These are phyloP conservation scores for Argyrosomus regius DNA, from an alignment of 2,797 vertebrate species.

Conservation along the genomic window DNA sequence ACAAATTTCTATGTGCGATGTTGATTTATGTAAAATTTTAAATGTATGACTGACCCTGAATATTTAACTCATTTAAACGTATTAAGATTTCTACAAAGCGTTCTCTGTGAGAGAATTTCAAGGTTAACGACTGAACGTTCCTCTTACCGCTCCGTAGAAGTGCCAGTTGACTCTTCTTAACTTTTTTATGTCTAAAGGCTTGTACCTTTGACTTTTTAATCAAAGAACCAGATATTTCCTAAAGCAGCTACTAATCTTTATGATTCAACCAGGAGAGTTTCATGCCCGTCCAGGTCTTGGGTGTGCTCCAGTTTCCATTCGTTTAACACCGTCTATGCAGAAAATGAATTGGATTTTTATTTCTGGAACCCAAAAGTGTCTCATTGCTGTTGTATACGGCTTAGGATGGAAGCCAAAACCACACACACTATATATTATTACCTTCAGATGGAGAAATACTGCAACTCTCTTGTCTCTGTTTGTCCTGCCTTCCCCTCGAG, in stretches of 20 bases:
- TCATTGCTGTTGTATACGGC: background rate
- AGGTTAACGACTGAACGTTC: background rate
- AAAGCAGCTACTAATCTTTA: background rate
- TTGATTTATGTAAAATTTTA: no score
- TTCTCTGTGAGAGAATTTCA: background rate
- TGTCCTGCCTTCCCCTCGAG: background rate
- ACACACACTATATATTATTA: background rate
- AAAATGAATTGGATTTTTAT: background rate
- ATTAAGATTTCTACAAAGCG: background rate
- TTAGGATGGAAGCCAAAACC: background rate
- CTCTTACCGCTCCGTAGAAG: background rate
- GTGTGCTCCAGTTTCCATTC: background rate
- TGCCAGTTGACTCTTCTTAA: background rate
- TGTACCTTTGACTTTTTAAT: background rate
- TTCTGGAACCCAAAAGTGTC: no score
- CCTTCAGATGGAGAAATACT: background rate
- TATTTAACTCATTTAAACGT: background rate
- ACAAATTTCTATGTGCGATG: no score
- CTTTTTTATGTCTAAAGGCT: background rate
- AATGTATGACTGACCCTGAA: background rate
- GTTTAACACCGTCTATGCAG: background rate
- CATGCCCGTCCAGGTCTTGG: background rate
- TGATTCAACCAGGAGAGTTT: constrained; percentile 11
- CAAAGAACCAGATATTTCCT: background rate
- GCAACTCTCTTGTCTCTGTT: background rate